Evolutionary conservation across 2,888 invertebrate genomes (phyloP), one percentile per base, ranked within the genome.

Genomic region (Volucella zonaria): DNA sequence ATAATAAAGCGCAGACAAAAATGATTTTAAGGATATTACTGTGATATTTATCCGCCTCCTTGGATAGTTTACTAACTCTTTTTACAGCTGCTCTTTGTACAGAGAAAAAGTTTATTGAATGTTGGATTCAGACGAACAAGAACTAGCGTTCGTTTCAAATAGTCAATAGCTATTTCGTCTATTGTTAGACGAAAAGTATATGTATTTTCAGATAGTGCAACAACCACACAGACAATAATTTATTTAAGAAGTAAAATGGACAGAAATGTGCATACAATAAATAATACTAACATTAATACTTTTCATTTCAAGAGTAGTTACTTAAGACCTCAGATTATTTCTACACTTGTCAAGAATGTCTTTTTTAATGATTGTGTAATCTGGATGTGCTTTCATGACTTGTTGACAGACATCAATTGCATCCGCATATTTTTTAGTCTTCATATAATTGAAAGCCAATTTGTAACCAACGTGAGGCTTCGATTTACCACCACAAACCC

Each of bases 291-390:
- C 10, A 64, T 14, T 49, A 14, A 14, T 15, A 15, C 8, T 14
- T n/a, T 47, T 49, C 2, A 40, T 9, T 8, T 38, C 3, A 45
- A 1, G 43, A 49, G 31, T 12, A 58, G 11, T 38, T 45, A 45
- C 45, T 92, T 92, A 96, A 1, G 95, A 94, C 87, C 96, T 93
- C 87, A 97, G 93, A 92, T 96, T 95, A 88, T 93, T 94, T 87
- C 96, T 94, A 43, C 96, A 95, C 90, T 99, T 99, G 87, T 99
- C 98, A 87, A 99, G 93, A 87, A 99, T 96, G 88, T 99, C 99
- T 90, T 97, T 98, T 87, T 94, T 95, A 61, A 99, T 96, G 89
- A 97, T 96, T 0, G 97, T 96, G 91, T 98, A 98, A 86, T 97
- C 97, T 0, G 98, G 97, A 90, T 95, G 96, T 38, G 94, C 93